Evolutionary conservation across 2,797 vertebrate genomes (phyloP), one percentile per base, ranked within the genome.

Genomic region (Rhodeus uyekii): DNA sequence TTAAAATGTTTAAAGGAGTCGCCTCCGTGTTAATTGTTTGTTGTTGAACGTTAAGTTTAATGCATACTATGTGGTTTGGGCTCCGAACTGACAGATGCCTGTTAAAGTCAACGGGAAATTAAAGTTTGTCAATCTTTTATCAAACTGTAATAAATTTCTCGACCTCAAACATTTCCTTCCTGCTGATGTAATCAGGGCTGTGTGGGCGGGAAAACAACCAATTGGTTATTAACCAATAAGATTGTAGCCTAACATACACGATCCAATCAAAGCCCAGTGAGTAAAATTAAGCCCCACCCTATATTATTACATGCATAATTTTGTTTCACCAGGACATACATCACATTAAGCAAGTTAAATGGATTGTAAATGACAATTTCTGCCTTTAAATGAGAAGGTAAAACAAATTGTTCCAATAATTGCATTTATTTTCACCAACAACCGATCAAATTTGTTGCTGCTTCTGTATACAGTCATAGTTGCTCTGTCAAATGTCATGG

Each of bases 1-100:
- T 72, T 84, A 16, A 2, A 67, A 65, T 86, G 32, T 50, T 84
- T 24, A 73, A 7, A 48, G 73, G 27, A 77, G 65, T 55, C 14
- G 18, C 78, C 67, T 32, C n/a, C 46, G 65, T 73, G 60, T 36
- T 77, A 50, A 64, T 77, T 10, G n/a, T 24, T 60, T 64, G 32
- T 12, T 34, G 68, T 58, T 60, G 6, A 19, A 50, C 5, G 36
- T 80, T 36, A 80, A 63, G 58, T 77, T 73, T 64, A 77, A 55
- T 29, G 44, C n/a, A 8, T 36, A n/a, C 55, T 61, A 5, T 76
- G 36, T 29, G 29, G 32, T 5, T 16, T 50, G 42, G 44, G 73
- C 19, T 53, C 6, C 9, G 27, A 36, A 13, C 44, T 19, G 65
- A 68, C 44, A 36, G 61, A 39, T 46, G 39, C 29, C 19, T 44